These are phyloP conservation scores for Phasia obesa DNA, from an alignment of 2,888 invertebrate genomes.

Conservation along the genomic window DNA sequence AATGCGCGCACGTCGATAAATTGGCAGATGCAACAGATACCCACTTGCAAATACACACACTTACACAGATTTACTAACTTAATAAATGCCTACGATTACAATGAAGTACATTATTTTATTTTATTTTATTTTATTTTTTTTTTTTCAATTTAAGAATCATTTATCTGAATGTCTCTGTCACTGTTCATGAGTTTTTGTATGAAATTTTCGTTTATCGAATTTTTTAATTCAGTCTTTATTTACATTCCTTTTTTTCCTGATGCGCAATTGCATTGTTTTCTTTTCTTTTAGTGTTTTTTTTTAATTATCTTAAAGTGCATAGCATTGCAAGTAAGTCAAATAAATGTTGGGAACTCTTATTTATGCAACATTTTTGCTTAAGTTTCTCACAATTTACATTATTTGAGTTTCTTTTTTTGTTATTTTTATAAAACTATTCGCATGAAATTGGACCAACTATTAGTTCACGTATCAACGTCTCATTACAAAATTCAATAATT, in stretches of 20 bases:
- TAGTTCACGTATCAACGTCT: too few relatives aligned
- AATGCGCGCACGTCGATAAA: slow-evolving; percentile 68
- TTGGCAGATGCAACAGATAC: slow-evolving; percentile 70
- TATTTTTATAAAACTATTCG: not conserved
- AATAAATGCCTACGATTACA: slow-evolving; percentile 16
- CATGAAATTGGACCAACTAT: not conserved
- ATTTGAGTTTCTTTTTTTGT: not conserved
- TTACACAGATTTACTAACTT: not conserved
- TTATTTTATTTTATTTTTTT: slow-evolving; percentile 1
- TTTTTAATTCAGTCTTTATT: slow-evolving; percentile 50
- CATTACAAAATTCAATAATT: too few relatives aligned
- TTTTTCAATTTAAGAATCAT: slow-evolving; percentile 42
- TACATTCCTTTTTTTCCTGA: not conserved
- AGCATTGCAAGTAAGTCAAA: slow-evolving; percentile 55
- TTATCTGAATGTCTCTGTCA: slow-evolving; percentile 42
- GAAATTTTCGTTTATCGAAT: slow-evolving; percentile 36
- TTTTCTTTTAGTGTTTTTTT: slow-evolving; percentile 17
- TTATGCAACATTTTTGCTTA: slow-evolving; percentile 11
- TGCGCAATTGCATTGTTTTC: slow-evolving; percentile 50
- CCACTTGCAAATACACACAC: not conserved
- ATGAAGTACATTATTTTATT: slow-evolving; percentile 12
- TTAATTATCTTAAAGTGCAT: slow-evolving; percentile 51
- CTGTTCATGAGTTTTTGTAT: slow-evolving; percentile 14
- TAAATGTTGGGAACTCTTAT: slow-evolving; percentile 53
- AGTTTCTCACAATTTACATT: slow-evolving; percentile 43